A percentile compares a stretch with the other conserved stretches of the same genome.
phyloP scores from a whole-genome alignment of 2,888 invertebrate genomes.

The Branchinecta sandiegonensis region DNA sequence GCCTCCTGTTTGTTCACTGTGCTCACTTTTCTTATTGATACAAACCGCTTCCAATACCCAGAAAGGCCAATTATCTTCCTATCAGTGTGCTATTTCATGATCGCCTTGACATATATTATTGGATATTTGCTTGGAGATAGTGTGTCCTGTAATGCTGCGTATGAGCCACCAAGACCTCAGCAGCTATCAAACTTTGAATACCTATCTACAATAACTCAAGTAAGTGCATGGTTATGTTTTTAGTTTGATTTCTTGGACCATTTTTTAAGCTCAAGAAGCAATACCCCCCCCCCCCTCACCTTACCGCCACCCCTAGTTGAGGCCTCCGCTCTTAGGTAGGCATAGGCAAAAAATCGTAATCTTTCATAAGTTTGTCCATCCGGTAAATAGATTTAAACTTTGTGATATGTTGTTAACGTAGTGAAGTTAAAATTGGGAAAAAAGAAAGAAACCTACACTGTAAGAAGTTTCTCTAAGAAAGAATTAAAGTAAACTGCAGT shows the following conservation, averaged over 20 bases:
- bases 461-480: no score
- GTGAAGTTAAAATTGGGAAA: no score
- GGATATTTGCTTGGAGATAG: conserved; percentile 68
- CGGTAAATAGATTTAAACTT: no score
- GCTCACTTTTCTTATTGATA: conserved; percentile 84
- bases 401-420: no score
- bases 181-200: conserved; percentile 48
- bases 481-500: no score
- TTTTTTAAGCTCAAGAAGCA: not conserved
- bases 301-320: no score
- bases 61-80: conserved; percentile 94
- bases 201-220: conserved; percentile 73
- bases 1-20: conserved; percentile 82
- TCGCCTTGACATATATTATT: conserved; percentile 68
- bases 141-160: conserved; percentile 68
- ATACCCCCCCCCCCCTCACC: no score
- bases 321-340: no score
- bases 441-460: no score
- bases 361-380: no score
- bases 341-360: no score
- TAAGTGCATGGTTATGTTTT: conserved; percentile 44
- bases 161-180: conserved; percentile 51
- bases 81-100: conserved; percentile 88
- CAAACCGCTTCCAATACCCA: conserved; percentile 88
- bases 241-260: not conserved